Evolutionary conservation across 37 sponge, comb jelly and placozoan species (phyloP).

Genomic region (Ianthella basta): DNA sequence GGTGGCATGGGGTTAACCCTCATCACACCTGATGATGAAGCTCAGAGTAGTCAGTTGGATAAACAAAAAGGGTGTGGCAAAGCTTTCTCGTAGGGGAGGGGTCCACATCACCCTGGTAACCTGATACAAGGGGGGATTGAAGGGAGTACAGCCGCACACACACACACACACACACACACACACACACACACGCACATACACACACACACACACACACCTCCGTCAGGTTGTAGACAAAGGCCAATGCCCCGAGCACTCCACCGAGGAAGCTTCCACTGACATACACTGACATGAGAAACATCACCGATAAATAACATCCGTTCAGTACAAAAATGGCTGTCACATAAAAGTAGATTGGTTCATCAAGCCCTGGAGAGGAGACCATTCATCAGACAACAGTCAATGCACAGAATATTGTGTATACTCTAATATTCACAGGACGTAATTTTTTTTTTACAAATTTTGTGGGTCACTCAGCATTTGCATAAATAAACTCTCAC

Average conservation of each 20-base stretch:
- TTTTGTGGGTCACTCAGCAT: too few relatives aligned
- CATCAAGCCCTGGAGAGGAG: slow-evolving; percentile 71
- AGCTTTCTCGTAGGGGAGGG: slow-evolving; percentile 97
- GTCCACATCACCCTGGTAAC: slow-evolving; percentile 90
- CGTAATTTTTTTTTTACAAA: too few relatives aligned
- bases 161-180: too few relatives aligned
- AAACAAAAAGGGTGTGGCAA: slow-evolving; percentile 86
- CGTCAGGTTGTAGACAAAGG: slow-evolving; percentile 8
- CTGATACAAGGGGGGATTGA: not conserved
- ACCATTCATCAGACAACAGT: not conserved
- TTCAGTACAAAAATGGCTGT: slow-evolving; percentile 84
- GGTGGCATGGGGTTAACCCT: too few relatives aligned
- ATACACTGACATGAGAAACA: slow-evolving; percentile 84
- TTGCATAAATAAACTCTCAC: too few relatives aligned
- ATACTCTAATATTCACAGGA: too few relatives aligned
- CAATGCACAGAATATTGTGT: not conserved
- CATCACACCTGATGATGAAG: slow-evolving; percentile 52
- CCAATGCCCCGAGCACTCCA: not conserved
- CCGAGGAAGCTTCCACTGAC: slow-evolving; percentile 59
- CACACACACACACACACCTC: slow-evolving; percentile 1
- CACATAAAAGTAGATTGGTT: slow-evolving; percentile 86
- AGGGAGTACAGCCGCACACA: not conserved
- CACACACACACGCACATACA: not conserved
- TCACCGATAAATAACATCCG: slow-evolving; percentile 48
- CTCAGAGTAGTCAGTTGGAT: slow-evolving; percentile 73